These are phyloP conservation scores for Poeciliopsis presidionis DNA, from an alignment of 2,797 vertebrate species.

Conservation along the genomic window DNA sequence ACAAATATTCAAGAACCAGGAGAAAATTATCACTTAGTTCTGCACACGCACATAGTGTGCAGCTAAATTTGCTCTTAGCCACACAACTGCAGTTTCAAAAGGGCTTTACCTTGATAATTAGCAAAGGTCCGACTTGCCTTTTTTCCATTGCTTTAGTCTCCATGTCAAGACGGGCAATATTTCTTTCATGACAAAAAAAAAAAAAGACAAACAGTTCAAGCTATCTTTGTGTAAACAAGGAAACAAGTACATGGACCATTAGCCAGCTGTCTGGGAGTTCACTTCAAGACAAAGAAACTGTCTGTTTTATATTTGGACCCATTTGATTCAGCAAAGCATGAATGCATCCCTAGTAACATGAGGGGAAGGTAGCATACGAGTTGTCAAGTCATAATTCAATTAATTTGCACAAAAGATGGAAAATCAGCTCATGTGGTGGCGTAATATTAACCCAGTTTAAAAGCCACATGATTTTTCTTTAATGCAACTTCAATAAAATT, in stretches of 20 bases:
- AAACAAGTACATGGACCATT: neutral
- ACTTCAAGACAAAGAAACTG: neutral
- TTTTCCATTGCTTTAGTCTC: neutral
- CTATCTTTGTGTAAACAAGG: neutral
- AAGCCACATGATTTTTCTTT: neutral
- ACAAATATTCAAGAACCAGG: neutral
- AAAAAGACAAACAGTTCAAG: neutral
- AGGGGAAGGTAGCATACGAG: neutral
- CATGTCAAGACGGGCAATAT: neutral
- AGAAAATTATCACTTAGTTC: neutral
- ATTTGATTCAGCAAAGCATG: neutral
- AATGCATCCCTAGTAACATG: neutral
- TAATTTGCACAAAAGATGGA: too few species aligned
- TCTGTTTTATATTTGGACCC: neutral
- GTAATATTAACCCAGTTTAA: neutral
- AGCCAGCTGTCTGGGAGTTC: neutral
- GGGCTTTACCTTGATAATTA: neutral
- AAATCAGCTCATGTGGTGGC: neutral
- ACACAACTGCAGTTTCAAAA: neutral
- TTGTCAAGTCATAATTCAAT: neutral
- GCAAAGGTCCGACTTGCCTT: neutral
- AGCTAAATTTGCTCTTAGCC: neutral
- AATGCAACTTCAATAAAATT: neutral
- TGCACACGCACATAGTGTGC: too few species aligned
- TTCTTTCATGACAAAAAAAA: neutral